Conservation (phyloP, 2,888 invertebrate genomes). For the Marronus borbonicus region DNA sequence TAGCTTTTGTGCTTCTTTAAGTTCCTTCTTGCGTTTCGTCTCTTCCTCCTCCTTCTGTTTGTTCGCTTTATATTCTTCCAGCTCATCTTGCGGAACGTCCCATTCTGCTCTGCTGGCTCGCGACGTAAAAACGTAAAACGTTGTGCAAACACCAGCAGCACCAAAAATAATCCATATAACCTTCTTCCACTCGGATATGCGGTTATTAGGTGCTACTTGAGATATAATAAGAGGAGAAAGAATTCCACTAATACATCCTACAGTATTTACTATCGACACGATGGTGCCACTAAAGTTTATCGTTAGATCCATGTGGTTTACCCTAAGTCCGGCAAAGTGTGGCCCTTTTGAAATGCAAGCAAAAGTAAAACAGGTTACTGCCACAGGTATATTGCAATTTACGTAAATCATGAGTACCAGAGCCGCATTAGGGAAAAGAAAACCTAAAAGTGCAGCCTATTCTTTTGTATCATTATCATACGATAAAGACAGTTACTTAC, state of each 20-base stretch:
- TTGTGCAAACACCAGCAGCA: background rate
- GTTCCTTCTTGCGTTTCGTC: no score
- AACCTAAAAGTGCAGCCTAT: background rate
- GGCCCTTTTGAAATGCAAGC: slow-evolving; percentile 8
- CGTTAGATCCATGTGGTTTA: slow-evolving; percentile 40
- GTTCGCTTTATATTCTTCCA: background rate
- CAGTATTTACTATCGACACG: slow-evolving; percentile 31
- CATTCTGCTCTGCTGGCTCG: slow-evolving; percentile 23
- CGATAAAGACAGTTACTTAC: background rate
- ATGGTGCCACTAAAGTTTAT: slow-evolving; percentile 26
- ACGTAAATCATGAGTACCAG: slow-evolving; percentile 1
- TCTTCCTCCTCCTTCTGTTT: background rate
- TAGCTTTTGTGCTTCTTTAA: background rate
- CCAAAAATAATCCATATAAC: slow-evolving; percentile 17
- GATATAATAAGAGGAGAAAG: slow-evolving; percentile 8
- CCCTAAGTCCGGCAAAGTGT: slow-evolving; percentile 22
- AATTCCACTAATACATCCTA: slow-evolving; percentile 8
- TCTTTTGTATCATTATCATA: no score
- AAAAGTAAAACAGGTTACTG: background rate
- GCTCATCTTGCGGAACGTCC: slow-evolving; percentile 17
- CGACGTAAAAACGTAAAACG: slow-evolving; percentile 17
- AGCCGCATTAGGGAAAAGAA: slow-evolving; percentile 1
- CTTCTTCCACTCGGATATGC: slow-evolving; percentile 10
- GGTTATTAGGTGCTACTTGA: slow-evolving; percentile 3
- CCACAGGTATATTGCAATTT: background rate